Evolutionary conservation across 2,797 vertebrate species (phyloP).

Genomic region (Pelobates cultripes): DNA sequence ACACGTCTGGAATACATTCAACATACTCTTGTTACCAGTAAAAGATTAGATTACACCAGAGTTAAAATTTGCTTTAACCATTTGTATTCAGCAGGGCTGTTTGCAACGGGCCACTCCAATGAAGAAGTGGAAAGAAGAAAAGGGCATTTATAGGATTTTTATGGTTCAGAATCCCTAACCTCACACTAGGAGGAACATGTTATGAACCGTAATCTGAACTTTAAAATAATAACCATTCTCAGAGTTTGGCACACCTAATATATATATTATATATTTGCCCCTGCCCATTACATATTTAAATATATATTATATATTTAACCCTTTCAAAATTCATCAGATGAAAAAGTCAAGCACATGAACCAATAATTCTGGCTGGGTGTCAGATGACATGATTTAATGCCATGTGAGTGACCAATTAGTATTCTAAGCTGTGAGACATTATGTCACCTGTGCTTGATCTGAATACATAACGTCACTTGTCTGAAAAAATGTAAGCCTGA

Average conservation of each 20-base stretch:
- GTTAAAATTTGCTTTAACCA: not conserved
- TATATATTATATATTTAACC: not conserved
- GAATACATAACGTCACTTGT: not conserved
- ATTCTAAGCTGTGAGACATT: not conserved
- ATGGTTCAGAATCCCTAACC: not conserved
- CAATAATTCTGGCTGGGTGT: not conserved
- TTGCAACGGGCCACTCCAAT: too few relatives aligned
- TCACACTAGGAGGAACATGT: not conserved
- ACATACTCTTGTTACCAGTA: conserved; percentile 43
- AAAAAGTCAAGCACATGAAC: not conserved
- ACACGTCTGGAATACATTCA: conserved; percentile 37
- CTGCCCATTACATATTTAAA: too few relatives aligned
- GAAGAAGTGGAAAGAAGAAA: not conserved
- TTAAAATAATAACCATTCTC: not conserved
- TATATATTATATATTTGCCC: not conserved
- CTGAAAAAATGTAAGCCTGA: too few relatives aligned
- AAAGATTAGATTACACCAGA: conserved; percentile 60
- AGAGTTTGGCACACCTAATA: not conserved
- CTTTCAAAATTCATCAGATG: not conserved
- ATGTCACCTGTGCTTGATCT: not conserved
- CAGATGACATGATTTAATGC: not conserved
- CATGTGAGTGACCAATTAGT: not conserved
- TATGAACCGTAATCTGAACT: not conserved
- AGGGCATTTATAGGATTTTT: not conserved
- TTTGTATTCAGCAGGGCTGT: not conserved